Percentiles rank a stretch among this genome's conserved stretches.
phyloP scores from a whole-genome alignment of 1,140 invertebrate species.

The Mycetomoellerius zeteki region DNA sequence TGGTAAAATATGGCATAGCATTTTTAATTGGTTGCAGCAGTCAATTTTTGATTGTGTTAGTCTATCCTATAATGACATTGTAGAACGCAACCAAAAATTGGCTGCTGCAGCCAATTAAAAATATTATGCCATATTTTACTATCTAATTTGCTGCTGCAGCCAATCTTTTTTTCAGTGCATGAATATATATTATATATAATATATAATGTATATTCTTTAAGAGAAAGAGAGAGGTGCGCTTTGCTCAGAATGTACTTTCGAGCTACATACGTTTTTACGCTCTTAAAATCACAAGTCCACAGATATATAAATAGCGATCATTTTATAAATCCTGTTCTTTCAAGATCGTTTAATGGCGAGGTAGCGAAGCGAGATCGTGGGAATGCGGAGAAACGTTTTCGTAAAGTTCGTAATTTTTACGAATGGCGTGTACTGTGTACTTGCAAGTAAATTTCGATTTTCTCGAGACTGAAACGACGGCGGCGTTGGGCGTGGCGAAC shows the following conservation, averaged over 20 bases:
- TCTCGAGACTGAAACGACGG: not conserved
- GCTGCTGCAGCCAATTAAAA: too few species aligned
- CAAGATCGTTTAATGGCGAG: conserved; percentile 10
- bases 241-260: conserved; percentile 28
- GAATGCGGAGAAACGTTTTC: not conserved
- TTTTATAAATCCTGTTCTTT: conserved; percentile 41
- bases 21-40: too few species aligned
- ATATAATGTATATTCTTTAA: not conserved
- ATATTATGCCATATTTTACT: too few species aligned
- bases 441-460: conserved; percentile 9
- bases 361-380: not conserved
- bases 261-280: conserved; percentile 34
- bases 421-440: not conserved
- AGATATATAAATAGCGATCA: conserved; percentile 20
- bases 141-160: too few species aligned
- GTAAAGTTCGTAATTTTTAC: not conserved
- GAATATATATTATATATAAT: not conserved
- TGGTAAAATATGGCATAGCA: too few species aligned
- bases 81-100: too few species aligned
- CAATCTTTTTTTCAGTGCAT: too few species aligned
- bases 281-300: conserved; percentile 17
- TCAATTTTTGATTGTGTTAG: too few species aligned
- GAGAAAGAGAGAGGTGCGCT: not conserved
- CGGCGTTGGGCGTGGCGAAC: not conserved
- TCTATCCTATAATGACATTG: too few species aligned